Conservation (phyloP, 2,888 invertebrate genomes). For the Platerodrilus igneus region DNA sequence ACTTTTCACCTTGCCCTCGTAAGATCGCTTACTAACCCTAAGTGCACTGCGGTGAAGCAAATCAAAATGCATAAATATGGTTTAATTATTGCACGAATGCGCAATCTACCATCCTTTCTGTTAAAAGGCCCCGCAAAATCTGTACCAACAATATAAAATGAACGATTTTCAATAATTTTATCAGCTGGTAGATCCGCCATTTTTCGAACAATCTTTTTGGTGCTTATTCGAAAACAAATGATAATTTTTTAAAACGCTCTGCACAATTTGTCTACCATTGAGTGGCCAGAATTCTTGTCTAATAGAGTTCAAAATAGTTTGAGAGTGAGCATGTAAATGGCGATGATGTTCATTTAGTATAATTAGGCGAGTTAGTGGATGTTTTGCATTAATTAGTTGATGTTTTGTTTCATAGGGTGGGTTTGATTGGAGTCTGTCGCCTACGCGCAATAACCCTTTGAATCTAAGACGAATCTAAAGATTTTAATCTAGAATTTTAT, state of each 20-base stretch:
- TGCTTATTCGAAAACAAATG: conserved; percentile 6
- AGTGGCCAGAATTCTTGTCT: conserved; percentile 11
- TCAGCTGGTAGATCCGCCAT: conserved; percentile 9
- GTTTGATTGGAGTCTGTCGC: too few relatives aligned
- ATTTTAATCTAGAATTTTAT: too few relatives aligned
- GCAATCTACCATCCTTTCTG: conserved; percentile 6
- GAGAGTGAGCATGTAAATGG: conserved; percentile 7
- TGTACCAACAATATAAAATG: conserved; percentile 2
- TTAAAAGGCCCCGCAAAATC: conserved; percentile 12
- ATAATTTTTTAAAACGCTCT: conserved; percentile 10
- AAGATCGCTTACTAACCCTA: too few relatives aligned
- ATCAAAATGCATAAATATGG: conserved; percentile 5
- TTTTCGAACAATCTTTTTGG: not conserved
- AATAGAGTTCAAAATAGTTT: not conserved
- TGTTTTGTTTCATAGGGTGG: too few relatives aligned
- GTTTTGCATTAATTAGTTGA: too few relatives aligned
- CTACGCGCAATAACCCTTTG: too few relatives aligned
- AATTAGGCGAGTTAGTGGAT: conserved; percentile 1
- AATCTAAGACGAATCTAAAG: too few relatives aligned
- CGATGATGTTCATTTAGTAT: conserved; percentile 4
- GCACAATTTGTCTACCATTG: conserved; percentile 1
- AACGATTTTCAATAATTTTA: not conserved
- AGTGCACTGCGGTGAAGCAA: too few relatives aligned
- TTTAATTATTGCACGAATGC: conserved; percentile 1
- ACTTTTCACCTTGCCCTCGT: too few relatives aligned